Evolutionary conservation across 2,113 vertebrate genomes (phyloP).

Genomic region (Gadus macrocephalus): DNA sequence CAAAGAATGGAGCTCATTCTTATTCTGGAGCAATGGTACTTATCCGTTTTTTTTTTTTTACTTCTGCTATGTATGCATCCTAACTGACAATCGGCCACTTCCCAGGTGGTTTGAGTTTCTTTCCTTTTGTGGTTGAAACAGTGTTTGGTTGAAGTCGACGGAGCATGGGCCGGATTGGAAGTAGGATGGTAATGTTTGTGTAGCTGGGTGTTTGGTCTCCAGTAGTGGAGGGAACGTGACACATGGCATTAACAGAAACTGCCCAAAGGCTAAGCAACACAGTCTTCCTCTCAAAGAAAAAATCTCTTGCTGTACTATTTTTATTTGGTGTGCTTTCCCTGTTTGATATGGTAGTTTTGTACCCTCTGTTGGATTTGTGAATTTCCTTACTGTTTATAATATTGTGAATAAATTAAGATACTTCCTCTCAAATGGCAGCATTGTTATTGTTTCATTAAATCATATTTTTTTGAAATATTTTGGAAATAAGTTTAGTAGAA

Average conservation of each 20-base stretch:
- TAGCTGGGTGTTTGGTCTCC: not conserved
- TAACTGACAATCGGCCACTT: not conserved
- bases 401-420: slow-evolving; percentile 71
- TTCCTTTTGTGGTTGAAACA: slow-evolving; percentile 18
- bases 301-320: not conserved
- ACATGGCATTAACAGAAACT: slow-evolving; percentile 7
- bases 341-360: slow-evolving; percentile 6
- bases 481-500: no score
- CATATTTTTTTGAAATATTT: not conserved
- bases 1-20: slow-evolving; percentile 21
- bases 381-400: slow-evolving; percentile 61
- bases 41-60: slow-evolving; percentile 1
- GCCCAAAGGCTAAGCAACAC: slow-evolving; percentile 14
- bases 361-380: slow-evolving; percentile 52
- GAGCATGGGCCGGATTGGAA: slow-evolving; percentile 11
- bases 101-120: slow-evolving; percentile 12
- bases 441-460: not conserved
- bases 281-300: slow-evolving; percentile 1
- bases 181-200: slow-evolving; percentile 9
- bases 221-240: not conserved
- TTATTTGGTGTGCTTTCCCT: slow-evolving; percentile 47
- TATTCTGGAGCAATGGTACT: slow-evolving; percentile 16
- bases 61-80: slow-evolving; percentile 18
- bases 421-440: slow-evolving; percentile 4
- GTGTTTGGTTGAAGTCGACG: slow-evolving; percentile 22